Conservation (phyloP, 1,140 invertebrate genomes). For the Eupristina koningsbergeri region DNA sequence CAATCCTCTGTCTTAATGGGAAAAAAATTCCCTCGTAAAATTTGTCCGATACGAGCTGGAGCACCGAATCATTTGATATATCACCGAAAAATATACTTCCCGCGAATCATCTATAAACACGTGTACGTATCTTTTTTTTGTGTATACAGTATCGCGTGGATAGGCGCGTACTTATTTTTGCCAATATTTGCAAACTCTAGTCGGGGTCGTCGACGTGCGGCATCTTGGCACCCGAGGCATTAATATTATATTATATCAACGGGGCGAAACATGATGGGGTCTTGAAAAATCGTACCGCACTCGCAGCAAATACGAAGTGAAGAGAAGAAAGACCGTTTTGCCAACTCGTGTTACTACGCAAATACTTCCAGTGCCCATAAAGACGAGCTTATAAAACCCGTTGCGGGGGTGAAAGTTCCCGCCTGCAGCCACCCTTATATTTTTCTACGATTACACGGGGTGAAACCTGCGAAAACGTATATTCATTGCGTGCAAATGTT, state of each 20-base stretch:
- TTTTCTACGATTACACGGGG: conserved; percentile 55
- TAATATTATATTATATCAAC: conserved; percentile 74
- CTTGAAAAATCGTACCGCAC: conserved; percentile 68
- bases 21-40: neutral
- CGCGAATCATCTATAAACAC: neutral
- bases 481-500: conserved; percentile 36
- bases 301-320: conserved; percentile 54
- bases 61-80: neutral
- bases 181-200: conserved; percentile 66
- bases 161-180: conserved; percentile 46
- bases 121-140: too few species aligned
- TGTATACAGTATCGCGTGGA: neutral
- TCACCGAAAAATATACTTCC: neutral
- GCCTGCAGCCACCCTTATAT: conserved; percentile 50
- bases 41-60: neutral
- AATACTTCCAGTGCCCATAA: conserved; percentile 53
- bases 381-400: neutral
- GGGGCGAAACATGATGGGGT: conserved; percentile 55
- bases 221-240: conserved; percentile 67
- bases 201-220: conserved; percentile 62
- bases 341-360: conserved; percentile 70
- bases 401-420: conserved; percentile 44
- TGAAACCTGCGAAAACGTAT: conserved; percentile 3
- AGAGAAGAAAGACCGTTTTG: neutral
- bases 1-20: neutral